Percentiles rank a stretch among this genome's conserved stretches.
phyloP scores from a whole-genome alignment of 2,888 invertebrate genomes.

The Epsilonema sp. region DNA sequence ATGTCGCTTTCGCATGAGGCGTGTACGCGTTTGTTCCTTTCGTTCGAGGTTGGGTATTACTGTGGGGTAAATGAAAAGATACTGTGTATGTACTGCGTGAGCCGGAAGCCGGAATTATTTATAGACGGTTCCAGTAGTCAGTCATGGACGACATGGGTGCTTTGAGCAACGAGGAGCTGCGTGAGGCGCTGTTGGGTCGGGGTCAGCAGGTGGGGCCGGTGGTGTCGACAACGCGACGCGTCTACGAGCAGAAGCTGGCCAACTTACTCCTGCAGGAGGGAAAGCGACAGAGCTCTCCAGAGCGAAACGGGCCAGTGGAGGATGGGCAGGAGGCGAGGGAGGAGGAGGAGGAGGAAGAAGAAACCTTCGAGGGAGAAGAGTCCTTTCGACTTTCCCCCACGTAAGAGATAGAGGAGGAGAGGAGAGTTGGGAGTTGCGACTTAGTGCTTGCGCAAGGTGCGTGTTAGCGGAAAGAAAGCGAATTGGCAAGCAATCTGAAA shows the following conservation, averaged over 20 bases:
- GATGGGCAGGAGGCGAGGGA: neutral
- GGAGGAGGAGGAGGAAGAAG: neutral
- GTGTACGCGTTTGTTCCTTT: too few relatives aligned
- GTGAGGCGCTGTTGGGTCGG: neutral
- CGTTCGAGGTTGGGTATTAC: too few relatives aligned
- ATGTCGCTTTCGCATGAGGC: too few relatives aligned
- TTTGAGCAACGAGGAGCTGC: constrained; percentile 2
- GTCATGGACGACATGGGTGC: neutral
- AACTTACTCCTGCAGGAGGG: neutral
- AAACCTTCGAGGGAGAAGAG: neutral
- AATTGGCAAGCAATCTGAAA: too few relatives aligned
- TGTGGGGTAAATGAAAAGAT: too few relatives aligned
- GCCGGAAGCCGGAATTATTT: too few relatives aligned
- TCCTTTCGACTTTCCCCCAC: neutral
- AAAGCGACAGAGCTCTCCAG: neutral
- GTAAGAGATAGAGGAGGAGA: neutral
- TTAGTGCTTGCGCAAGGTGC: too few relatives aligned
- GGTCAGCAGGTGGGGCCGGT: constrained; percentile 3
- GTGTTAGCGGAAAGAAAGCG: too few relatives aligned
- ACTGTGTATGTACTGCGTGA: neutral
- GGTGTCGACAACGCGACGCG: neutral
- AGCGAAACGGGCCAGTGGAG: neutral
- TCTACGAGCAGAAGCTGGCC: constrained; percentile 6
- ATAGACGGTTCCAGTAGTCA: too few relatives aligned
- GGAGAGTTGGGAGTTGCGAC: neutral